Conservation (phyloP, 2,797 vertebrate species). For the Betta splendens region DNA sequence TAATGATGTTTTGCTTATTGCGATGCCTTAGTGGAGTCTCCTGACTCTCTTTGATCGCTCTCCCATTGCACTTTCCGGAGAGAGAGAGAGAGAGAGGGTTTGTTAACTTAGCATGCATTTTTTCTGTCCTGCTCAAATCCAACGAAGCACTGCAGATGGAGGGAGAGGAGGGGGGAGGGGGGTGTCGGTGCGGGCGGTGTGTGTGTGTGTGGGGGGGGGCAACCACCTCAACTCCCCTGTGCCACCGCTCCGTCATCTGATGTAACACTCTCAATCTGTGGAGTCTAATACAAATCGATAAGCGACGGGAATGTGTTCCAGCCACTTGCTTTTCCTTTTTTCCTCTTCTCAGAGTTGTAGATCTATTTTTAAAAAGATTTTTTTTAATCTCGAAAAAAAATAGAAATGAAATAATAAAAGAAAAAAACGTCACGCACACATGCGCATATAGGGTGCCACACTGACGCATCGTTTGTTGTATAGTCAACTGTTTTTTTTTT, state of each 20-base stretch:
- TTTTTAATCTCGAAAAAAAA: slow-evolving; percentile 1
- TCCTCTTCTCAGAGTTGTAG: background rate
- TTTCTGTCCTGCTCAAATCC: slow-evolving; percentile 53
- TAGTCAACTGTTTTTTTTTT: slow-evolving; percentile 53
- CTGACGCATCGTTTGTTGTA: slow-evolving; percentile 78
- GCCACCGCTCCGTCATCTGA: slow-evolving; percentile 32
- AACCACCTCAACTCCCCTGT: slow-evolving; percentile 41
- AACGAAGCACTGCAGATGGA: slow-evolving; percentile 66
- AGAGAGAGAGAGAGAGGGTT: slow-evolving; percentile 21
- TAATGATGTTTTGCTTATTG: slow-evolving; percentile 56
- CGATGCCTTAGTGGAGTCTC: slow-evolving; percentile 37
- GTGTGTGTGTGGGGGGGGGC: background rate
- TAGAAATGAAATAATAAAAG: background rate
- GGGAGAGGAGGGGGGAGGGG: background rate
- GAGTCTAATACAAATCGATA: slow-evolving; percentile 34
- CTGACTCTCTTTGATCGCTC: slow-evolving; percentile 14
- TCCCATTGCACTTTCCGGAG: slow-evolving; percentile 17
- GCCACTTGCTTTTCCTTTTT: slow-evolving; percentile 1
- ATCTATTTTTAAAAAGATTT: slow-evolving; percentile 7
- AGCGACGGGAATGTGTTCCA: slow-evolving; percentile 24
- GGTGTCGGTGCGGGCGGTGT: background rate
- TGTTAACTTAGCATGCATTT: slow-evolving; percentile 50
- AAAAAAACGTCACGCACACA: slow-evolving; percentile 71
- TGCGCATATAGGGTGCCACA: slow-evolving; percentile 72
- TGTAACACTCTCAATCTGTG: slow-evolving; percentile 53